Conservation (phyloP, 2,888 invertebrate species). For the Agonum fuliginosum region DNA sequence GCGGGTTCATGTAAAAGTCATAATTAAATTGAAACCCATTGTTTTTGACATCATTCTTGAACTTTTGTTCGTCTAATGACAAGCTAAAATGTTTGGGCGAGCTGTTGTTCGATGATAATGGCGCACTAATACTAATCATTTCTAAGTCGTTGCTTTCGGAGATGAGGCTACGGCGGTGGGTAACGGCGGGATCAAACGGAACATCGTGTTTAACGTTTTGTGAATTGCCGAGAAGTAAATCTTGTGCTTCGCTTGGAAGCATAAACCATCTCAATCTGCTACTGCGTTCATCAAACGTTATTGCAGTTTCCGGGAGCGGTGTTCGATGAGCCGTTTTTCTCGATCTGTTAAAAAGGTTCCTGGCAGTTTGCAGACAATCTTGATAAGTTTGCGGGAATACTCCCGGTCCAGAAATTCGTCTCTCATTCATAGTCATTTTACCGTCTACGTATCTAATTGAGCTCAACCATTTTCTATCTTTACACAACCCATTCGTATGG, state of each 20-base stretch:
- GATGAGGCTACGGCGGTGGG: constrained; percentile 45
- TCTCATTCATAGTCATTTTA: constrained; percentile 83
- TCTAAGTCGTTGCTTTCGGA: constrained; percentile 61
- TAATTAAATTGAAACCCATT: constrained; percentile 50
- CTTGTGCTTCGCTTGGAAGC: constrained; percentile 90
- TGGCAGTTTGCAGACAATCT: constrained; percentile 86
- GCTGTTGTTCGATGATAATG: constrained; percentile 74
- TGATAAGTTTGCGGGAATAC: constrained; percentile 84
- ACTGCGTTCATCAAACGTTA: constrained; percentile 81
- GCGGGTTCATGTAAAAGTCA: constrained; percentile 51
- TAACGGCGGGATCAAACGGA: constrained; percentile 82
- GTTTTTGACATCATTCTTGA: constrained; percentile 43
- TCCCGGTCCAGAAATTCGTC: constrained; percentile 82
- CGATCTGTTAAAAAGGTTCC: constrained; percentile 85
- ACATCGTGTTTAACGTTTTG: constrained; percentile 86
- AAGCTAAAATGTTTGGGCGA: constrained; percentile 82
- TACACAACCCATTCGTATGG: constrained; percentile 84
- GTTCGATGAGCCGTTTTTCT: constrained; percentile 85
- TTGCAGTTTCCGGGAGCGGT: constrained; percentile 82
- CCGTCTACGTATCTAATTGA: constrained; percentile 82
- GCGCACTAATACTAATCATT: constrained; percentile 66
- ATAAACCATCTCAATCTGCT: constrained; percentile 90
- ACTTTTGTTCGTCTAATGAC: constrained; percentile 75
- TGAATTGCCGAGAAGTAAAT: constrained; percentile 82
- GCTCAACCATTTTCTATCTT: constrained; percentile 88